Evolutionary conservation across 2,888 invertebrate species (phyloP), one percentile per base, ranked within the genome.

Genomic region (Buathra laborator): DNA sequence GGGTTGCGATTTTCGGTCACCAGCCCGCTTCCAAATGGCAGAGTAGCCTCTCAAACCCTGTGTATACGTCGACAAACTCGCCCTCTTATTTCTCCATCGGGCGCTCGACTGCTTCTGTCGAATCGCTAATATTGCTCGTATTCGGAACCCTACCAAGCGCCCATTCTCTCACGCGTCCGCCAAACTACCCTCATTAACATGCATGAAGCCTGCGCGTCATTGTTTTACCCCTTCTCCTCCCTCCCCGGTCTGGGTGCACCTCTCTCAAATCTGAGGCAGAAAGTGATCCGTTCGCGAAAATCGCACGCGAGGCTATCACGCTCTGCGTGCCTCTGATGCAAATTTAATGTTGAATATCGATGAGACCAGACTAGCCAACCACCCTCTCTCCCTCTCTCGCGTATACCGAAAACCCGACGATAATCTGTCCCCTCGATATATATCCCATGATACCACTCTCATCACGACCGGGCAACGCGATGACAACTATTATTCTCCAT

Each of bases 201-300:
- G 93, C 93, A 94, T 94, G 93, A 93, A 93, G 91, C 92, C 92
- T 91, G 92, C 92, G 92, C 93, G 93, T 93, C 93, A 94, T 94
- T 93, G 93, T 93, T 93, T 93, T 92, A 91, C 91, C 91, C 93
- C 90, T 56, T 71, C 84, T 64, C 56, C 62, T 29, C 74, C 48
- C 74, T 44, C 48, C 48, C 14, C 48, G 48, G 14, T 48, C 37
- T 37, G 37, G 48, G 12, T n/a, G 4, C 32, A 59, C 14, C 67
- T 9, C 80, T 68, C 87, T 78, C 86, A 90, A 92, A 92, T 92
- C 91, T 91, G 90, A 90, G 90, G 89, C 89, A 86, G 87, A 81
- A 87, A 88, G 89, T 87, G 56, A 89, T 88, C 87, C 87, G 84
- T 80, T 78, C 78, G 75, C 72, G 86, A 86, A 87, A 88, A 74